Evolutionary conservation across 2,113 vertebrate species (phyloP).

Genomic region (Lota lota): DNA sequence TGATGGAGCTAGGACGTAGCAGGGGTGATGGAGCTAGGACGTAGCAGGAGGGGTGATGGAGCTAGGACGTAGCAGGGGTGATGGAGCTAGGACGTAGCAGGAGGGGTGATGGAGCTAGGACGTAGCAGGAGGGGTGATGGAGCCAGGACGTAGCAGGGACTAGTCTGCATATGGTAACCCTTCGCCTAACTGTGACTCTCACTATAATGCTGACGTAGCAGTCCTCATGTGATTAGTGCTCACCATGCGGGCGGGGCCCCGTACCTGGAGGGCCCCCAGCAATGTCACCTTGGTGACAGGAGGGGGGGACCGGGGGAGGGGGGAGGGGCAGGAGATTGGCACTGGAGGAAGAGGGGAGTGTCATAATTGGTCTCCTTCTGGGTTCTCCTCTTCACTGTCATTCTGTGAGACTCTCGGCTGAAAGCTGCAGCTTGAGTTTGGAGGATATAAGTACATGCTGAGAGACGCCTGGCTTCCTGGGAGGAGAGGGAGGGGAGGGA

Average conservation of each 20-base stretch:
- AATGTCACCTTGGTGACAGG: constrained; percentile 72
- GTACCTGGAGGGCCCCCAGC: constrained; percentile 38
- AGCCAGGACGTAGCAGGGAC: constrained; percentile 18
- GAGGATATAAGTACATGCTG: constrained; percentile 34
- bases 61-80: neutral
- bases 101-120: constrained; percentile 42
- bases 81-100: too few relatives aligned
- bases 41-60: constrained; percentile 43
- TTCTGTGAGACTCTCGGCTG: constrained; percentile 35
- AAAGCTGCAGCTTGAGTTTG: constrained; percentile 1
- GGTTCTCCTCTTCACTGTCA: constrained; percentile 48
- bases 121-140: constrained; percentile 30
- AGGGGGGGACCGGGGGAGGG: constrained; percentile 19
- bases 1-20: too few relatives aligned
- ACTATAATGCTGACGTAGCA: constrained; percentile 36
- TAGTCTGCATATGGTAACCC: constrained; percentile 49
- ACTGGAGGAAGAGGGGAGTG: constrained; percentile 15
- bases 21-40: constrained; percentile 42
- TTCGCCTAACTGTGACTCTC: neutral
- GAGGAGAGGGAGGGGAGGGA: neutral
- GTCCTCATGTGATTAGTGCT: constrained; percentile 54
- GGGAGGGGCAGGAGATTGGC: constrained; percentile 18
- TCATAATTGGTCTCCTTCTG: constrained; percentile 65
- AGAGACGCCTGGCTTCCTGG: too few relatives aligned
- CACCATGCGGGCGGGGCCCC: constrained; percentile 24